Evolutionary conservation across 2,888 invertebrate species (phyloP), one percentile per base, ranked within the genome.

Genomic region (Cenopis cana): DNA sequence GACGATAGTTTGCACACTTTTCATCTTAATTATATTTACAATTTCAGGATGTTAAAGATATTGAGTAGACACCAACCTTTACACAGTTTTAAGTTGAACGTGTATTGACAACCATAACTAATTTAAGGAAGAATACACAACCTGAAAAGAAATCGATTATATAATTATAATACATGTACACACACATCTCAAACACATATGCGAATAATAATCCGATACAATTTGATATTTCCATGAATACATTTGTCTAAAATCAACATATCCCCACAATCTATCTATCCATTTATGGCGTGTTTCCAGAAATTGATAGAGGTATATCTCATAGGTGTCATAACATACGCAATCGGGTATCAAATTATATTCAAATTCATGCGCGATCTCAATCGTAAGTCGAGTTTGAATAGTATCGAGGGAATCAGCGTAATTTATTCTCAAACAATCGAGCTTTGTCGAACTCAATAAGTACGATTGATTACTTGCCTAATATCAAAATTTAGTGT

Each of bases 41-140:
- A 3, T 14, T 24, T n/a, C n/a, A 29, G 29, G 6, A 11, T 9
- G 11, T 2, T n/a, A 55, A 14, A 33, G n/a, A 55, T 8, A n/a
- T n/a, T 29, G 24, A n/a, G n/a, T n/a, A 33, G n/a, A 55, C 18
- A 20, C 2, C 17, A 17, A 38, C 5, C 12, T 12, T 18, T 20
- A 38, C 0, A 20, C 18, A 57, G 12, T 24, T 56, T n/a, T n/a
- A n/a, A n/a, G n/a, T n/a, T 14, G 20, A 8, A 59, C 12, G 59
- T n/a, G 46, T 14, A 29, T 29, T 14, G 41, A 41, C n/a, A 24
- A 11, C 10, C 20, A 33, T 3, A 8, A 62, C 9, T 46, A 59
- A 9, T 57, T 14, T n/a, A 61, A 38, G 24, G 64, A 52, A 57
- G 50, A 64, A 36, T 68, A 64, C 41, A 69, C 69, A 65, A 52